phyloP scores from a whole-genome alignment of 2,797 vertebrate species.

The Scyliorhinus canicula region DNA sequence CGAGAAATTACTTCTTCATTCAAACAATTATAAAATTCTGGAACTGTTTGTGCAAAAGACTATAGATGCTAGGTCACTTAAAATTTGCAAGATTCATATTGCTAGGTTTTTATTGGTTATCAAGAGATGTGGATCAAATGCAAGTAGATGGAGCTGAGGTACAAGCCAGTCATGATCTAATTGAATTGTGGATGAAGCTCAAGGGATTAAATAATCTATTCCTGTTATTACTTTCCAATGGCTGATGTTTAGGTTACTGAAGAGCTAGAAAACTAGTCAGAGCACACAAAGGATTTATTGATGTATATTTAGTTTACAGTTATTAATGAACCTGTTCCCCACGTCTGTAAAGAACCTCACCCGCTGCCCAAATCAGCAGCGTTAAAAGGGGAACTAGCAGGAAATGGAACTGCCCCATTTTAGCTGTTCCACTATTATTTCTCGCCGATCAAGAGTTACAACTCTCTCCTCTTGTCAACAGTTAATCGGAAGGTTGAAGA shows the following conservation, averaged over 20 bases:
- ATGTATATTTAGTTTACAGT: neutral
- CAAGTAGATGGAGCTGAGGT: neutral
- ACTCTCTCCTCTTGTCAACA: neutral
- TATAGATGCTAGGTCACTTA: neutral
- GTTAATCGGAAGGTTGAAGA: neutral
- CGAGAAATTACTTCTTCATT: neutral
- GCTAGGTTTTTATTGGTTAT: neutral
- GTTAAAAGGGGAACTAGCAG: neutral
- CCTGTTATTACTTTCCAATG: neutral
- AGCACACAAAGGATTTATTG: neutral
- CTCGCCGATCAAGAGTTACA: neutral
- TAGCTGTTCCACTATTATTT: neutral
- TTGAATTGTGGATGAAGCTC: neutral
- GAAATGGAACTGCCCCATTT: neutral
- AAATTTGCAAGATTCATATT: neutral
- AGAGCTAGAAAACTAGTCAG: neutral
- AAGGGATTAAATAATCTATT: neutral
- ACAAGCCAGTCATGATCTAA: neutral
- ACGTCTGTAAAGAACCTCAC: neutral
- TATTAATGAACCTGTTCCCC: neutral
- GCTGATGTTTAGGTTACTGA: neutral
- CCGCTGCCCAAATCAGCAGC: neutral
- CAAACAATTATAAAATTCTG: neutral
- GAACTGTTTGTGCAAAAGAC: neutral
- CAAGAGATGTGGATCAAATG: neutral